Conservation (phyloP, 64 coral and sea anemone species). For the Dendrophyllia cribrosa region DNA sequence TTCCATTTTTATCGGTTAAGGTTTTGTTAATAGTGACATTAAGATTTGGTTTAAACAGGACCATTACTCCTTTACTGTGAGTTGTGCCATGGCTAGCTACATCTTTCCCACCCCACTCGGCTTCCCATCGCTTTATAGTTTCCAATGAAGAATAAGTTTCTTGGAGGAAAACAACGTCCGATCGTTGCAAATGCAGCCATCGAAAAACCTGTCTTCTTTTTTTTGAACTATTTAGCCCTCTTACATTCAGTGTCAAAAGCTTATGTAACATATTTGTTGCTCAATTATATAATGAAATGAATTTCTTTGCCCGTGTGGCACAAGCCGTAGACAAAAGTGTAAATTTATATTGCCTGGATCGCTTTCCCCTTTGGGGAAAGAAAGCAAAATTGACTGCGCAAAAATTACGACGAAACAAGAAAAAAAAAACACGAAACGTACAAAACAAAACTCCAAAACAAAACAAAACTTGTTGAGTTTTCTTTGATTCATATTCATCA, state of each 20-base stretch:
- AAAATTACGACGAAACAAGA: not conserved
- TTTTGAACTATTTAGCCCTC: slow-evolving; percentile 5
- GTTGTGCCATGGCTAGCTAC: slow-evolving; percentile 5
- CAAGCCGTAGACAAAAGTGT: not conserved
- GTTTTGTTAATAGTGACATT: no score
- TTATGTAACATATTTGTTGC: not conserved
- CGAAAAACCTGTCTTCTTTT: slow-evolving; percentile 31
- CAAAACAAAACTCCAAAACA: no score
- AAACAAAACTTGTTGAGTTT: no score
- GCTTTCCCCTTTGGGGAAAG: not conserved
- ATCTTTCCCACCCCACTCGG: slow-evolving; percentile 9
- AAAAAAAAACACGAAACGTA: slow-evolving; percentile 1
- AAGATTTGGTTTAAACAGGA: no score
- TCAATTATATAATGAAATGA: not conserved
- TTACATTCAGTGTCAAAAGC: slow-evolving; percentile 6
- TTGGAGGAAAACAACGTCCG: slow-evolving; percentile 26
- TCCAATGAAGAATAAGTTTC: not conserved
- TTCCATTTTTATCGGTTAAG: no score
- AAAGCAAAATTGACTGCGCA: not conserved
- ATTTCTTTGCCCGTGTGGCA: not conserved
- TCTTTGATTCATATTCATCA: no score
- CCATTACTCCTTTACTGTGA: no score
- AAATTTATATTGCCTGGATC: not conserved
- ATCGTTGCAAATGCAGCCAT: slow-evolving; percentile 14
- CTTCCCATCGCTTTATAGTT: slow-evolving; percentile 2